Base-by-base conservation (phyloP, 1,140 invertebrate species). In the Cherax quadricarinatus region DNA sequence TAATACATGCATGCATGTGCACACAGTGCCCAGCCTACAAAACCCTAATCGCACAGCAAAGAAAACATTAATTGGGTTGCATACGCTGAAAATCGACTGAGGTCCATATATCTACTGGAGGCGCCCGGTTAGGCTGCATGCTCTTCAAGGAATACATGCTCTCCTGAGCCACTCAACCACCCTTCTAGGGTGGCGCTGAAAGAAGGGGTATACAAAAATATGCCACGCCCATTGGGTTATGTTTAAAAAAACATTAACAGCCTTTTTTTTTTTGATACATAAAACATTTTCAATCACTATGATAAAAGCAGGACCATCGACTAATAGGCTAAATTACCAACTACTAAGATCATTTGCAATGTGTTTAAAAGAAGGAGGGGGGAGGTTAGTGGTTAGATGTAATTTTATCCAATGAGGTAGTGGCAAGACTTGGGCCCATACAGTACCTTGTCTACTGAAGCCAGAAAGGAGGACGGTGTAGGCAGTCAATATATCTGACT, bases 121-220 rank as follows among this genome's bases (percentile, higher is more conserved):
- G 70, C 53, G 9, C 53, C 70, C 70, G 70, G 70, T 9, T 30
- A 30, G 70, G 70, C 70, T 21, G 70, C 70, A 75, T 75, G 70
- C 70, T 75, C n/a, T 75, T 75, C 6, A 75, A 24, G 70, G 70
- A 75, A 75, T 75, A 75, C 70, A 75, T 75, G 70, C 70, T 75
- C n/a, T 5, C 70, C 70, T 21, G n/a, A 12, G 70, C 24, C 24
- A 21, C 70, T 75, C n/a, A 30, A 30, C 6, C 70, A 75, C 70
- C 24, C 24, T 24, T 75, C 70, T 75, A 75, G 30, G 24, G n/a
- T 75, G n/a, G 30, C 70, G 70, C 70, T 75, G 70, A 75, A 75
- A 75, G n/a, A 75, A 30, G 70, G 70, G 70, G 70, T 9, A 21
- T 75, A 75, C 14, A 66, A 18, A 75, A 30, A 75, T 9, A 30